phyloP scores from a whole-genome alignment of 1,140 invertebrate species.

The Hetaerina americana region DNA sequence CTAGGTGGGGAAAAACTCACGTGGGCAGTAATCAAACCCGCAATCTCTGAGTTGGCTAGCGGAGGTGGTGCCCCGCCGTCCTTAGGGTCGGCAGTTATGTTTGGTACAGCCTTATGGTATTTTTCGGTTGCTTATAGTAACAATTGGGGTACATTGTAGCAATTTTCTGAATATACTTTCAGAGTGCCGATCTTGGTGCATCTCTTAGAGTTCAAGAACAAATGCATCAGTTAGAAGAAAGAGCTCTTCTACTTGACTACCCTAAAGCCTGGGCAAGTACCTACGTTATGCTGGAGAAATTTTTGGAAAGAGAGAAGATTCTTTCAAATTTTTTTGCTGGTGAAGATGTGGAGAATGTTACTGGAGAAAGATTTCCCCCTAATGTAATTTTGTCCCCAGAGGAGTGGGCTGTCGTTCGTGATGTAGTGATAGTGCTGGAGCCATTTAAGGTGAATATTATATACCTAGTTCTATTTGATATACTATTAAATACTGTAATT shows the following conservation, averaged over 20 bases:
- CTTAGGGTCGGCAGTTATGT: too few relatives aligned
- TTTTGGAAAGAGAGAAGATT: slow-evolving; percentile 17
- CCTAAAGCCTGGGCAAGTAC: slow-evolving; percentile 36
- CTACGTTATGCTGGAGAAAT: slow-evolving; percentile 37
- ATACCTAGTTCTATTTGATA: background rate
- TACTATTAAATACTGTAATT: background rate
- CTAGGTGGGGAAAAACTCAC: too few relatives aligned
- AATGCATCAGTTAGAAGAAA: slow-evolving; percentile 30
- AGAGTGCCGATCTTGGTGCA: slow-evolving; percentile 9
- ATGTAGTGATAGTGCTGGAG: slow-evolving; percentile 33
- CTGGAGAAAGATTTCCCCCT: slow-evolving; percentile 19
- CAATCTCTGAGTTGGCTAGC: too few relatives aligned
- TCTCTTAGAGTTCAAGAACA: slow-evolving; percentile 32
- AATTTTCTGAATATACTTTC: too few relatives aligned
- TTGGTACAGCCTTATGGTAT: too few relatives aligned
- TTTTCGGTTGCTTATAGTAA: too few relatives aligned
- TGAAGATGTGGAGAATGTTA: slow-evolving; percentile 13
- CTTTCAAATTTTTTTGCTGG: slow-evolving; percentile 18
- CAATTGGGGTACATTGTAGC: too few relatives aligned
- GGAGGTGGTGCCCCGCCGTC: too few relatives aligned
- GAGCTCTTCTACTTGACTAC: slow-evolving; percentile 30
- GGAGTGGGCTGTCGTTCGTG: slow-evolving; percentile 35
- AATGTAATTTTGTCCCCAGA: slow-evolving; percentile 25
- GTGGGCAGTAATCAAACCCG: too few relatives aligned
- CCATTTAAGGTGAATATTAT: slow-evolving; percentile 30